These are phyloP conservation scores for Spermophilus dauricus DNA, from an alignment of 2,113 vertebrate genomes.

Conservation along the genomic window DNA sequence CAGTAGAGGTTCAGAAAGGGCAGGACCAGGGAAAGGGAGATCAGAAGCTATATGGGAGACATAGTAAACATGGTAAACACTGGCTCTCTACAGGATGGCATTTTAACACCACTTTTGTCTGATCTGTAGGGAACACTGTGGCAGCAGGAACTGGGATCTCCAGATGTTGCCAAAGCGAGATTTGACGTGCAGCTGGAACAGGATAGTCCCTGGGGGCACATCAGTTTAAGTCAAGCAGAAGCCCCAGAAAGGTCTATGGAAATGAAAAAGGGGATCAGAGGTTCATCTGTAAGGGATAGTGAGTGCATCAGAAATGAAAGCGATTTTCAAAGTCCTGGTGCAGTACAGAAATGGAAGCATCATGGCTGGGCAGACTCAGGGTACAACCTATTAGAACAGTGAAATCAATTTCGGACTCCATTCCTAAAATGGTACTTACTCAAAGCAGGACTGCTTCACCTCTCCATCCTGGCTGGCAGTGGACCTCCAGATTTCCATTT, in stretches of 20 bases:
- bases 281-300: neutral
- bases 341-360: neutral
- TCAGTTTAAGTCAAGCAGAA: neutral
- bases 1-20: neutral
- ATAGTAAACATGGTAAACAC: neutral
- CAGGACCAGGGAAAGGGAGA: neutral
- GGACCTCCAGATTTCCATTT: neutral
- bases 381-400: neutral
- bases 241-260: neutral
- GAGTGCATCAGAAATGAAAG: neutral
- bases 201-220: neutral
- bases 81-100: neutral
- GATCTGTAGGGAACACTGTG: neutral
- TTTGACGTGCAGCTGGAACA: neutral
- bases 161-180: neutral
- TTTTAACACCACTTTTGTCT: neutral
- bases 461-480: neutral
- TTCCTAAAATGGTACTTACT: neutral
- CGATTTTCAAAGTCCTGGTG: neutral
- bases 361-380: neutral
- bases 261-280: neutral
- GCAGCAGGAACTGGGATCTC: neutral
- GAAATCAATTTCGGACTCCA: neutral
- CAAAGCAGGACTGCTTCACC: neutral
- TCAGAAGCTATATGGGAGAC: rapidly evolving